Percentiles rank a stretch among this genome's conserved stretches.
phyloP scores from a whole-genome alignment of 2,113 vertebrate genomes.

The Scomber japonicus region DNA sequence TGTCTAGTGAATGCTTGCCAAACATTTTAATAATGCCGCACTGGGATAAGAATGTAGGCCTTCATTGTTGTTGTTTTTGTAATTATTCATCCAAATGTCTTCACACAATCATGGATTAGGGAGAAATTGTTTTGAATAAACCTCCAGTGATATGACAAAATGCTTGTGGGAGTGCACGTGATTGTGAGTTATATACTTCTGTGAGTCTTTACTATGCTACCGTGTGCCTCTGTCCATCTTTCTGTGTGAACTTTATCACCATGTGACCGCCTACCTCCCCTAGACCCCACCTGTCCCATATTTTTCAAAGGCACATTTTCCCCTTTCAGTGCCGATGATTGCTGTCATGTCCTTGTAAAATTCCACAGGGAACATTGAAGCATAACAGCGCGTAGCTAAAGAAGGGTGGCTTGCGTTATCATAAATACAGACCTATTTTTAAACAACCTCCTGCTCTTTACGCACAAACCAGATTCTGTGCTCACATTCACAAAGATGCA shows the following conservation, averaged over 20 bases:
- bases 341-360: slow-evolving; percentile 33
- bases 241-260: neutral
- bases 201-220: neutral
- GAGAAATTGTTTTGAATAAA: neutral
- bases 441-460: slow-evolving; percentile 2
- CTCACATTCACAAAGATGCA: slow-evolving; percentile 4
- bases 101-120: neutral
- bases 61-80: neutral
- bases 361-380: slow-evolving; percentile 20
- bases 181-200: too few species aligned
- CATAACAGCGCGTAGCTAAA: neutral
- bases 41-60: neutral
- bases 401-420: slow-evolving; percentile 2
- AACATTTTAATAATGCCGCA: slow-evolving; percentile 1
- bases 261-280: slow-evolving; percentile 3
- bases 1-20: too few species aligned
- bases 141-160: neutral
- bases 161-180: neutral
- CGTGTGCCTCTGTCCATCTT: neutral
- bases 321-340: neutral
- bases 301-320: slow-evolving; percentile 1
- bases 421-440: slow-evolving; percentile 11
- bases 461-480: neutral
- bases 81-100: neutral
- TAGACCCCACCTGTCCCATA: slow-evolving; percentile 1